Conservation (phyloP, 2,888 invertebrate species). For the Drosophila testacea region DNA sequence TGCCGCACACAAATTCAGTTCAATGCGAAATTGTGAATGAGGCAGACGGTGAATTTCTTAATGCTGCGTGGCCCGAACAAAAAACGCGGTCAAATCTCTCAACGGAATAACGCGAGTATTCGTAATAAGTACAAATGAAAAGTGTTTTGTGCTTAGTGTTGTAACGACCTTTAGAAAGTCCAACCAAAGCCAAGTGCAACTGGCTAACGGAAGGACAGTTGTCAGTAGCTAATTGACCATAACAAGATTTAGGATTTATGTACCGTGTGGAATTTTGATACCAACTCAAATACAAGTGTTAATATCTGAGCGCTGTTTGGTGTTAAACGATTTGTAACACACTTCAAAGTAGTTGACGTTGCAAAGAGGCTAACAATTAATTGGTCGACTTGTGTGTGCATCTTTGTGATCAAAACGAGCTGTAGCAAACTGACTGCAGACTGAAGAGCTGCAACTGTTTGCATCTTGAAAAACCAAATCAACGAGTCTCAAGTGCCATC, state of each 20-base stretch:
- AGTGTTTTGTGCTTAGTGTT: constrained; percentile 22
- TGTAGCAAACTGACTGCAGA: constrained; percentile 16
- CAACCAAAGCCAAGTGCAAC: constrained; percentile 28
- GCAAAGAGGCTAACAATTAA: constrained; percentile 53
- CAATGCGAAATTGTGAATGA: constrained; percentile 77
- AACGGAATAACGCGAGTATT: constrained; percentile 34
- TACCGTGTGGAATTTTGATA: constrained; percentile 13
- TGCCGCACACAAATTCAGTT: constrained; percentile 75
- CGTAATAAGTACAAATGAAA: constrained; percentile 52
- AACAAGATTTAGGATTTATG: constrained; percentile 51
- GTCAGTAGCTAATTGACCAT: constrained; percentile 40
- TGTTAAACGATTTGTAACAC: constrained; percentile 33
- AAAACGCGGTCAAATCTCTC: constrained; percentile 28
- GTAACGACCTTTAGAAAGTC: constrained; percentile 35
- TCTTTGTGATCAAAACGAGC: constrained; percentile 44
- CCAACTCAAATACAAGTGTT: constrained; percentile 34
- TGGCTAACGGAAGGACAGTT: constrained; percentile 45
- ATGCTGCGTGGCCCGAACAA: constrained; percentile 40
- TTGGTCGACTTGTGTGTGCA: constrained; percentile 53
- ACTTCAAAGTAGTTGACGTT: constrained; percentile 14
- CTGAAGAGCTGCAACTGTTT: constrained; percentile 16
- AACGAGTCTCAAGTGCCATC: constrained; percentile 22
- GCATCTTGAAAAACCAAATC: constrained; percentile 21
- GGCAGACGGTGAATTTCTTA: constrained; percentile 66
- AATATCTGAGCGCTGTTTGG: constrained; percentile 21